phyloP scores from a whole-genome alignment of 92 coral and sea anemone species.

The Plumapathes pennacea region DNA sequence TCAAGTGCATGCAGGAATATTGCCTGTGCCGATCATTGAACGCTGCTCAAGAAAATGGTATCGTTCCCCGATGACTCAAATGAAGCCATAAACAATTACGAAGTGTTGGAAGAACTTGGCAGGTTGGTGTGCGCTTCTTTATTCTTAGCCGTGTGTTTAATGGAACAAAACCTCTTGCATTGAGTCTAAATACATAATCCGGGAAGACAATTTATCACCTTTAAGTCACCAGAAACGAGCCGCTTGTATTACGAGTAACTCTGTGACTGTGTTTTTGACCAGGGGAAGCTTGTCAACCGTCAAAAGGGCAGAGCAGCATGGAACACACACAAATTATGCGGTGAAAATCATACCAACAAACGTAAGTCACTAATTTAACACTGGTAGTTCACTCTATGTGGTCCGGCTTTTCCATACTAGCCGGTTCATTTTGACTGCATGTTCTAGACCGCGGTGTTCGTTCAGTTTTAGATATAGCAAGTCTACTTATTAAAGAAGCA shows the following conservation, averaged over 20 bases:
- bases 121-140: conserved; percentile 18
- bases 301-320: conserved; percentile 73
- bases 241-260: neutral
- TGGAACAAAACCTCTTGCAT: no score
- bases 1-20: no score
- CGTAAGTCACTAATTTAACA: no score
- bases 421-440: no score
- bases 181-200: neutral
- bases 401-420: no score
- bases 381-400: no score
- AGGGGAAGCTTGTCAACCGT: conserved; percentile 98
- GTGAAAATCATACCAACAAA: conserved; percentile 84
- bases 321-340: conserved; percentile 76
- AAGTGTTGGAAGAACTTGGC: conserved; percentile 3
- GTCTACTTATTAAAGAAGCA: no score
- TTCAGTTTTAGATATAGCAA: no score
- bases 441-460: no score
- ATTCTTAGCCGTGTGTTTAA: neutral
- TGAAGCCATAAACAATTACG: conserved; percentile 7
- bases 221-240: neutral
- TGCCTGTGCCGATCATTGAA: no score
- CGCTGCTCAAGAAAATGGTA: no score
- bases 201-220: neutral
- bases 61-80: no score
- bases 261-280: neutral